phyloP scores from a whole-genome alignment of 2,888 invertebrate genomes.

The Steinernema hermaphroditum region DNA sequence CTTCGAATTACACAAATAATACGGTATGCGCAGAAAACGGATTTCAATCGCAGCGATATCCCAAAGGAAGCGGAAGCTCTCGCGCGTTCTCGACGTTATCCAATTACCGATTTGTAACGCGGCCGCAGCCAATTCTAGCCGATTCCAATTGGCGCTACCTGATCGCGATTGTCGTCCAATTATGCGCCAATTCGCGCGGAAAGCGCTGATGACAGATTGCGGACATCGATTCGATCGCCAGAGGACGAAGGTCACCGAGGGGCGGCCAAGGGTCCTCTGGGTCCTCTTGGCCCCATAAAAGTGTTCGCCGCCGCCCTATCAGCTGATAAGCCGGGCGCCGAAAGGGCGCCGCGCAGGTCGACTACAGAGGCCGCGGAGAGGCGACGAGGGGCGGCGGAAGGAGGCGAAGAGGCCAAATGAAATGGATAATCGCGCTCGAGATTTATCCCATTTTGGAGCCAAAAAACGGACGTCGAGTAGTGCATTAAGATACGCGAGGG shows the following conservation, averaged over 20 bases:
- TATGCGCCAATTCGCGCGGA: constrained; percentile 17
- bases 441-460: constrained; percentile 3
- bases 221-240: background rate
- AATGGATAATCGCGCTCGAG: constrained; percentile 20
- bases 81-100: too few species aligned
- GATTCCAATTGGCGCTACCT: too few species aligned
- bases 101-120: too few species aligned
- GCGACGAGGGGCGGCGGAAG: background rate
- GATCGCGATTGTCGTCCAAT: constrained; percentile 7
- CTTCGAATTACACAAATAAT: too few species aligned
- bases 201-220: constrained; percentile 25
- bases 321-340: constrained; percentile 23
- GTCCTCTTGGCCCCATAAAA: constrained; percentile 1
- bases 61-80: too few species aligned
- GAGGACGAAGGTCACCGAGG: background rate
- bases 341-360: constrained; percentile 10
- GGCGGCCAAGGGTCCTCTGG: background rate
- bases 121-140: too few species aligned
- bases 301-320: constrained; percentile 14
- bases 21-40: too few species aligned
- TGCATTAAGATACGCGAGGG: constrained; percentile 20
- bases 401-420: constrained; percentile 15
- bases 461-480: constrained; percentile 2
- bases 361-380: background rate
- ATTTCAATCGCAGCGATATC: too few species aligned